Conservation (phyloP, 2,797 vertebrate species). For the Darevskia nairensis region DNA sequence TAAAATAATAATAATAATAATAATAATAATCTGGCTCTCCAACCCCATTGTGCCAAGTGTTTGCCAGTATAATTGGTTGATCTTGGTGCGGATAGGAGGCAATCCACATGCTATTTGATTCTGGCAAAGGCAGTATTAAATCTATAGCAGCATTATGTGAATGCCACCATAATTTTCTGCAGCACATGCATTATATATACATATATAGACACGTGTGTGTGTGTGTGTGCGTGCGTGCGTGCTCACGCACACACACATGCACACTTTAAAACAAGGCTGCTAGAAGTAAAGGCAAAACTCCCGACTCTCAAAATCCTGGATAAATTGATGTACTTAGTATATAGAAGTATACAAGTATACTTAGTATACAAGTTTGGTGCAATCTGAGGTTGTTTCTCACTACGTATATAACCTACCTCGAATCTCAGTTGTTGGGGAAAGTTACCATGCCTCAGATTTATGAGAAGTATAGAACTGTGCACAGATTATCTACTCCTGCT, state of each 20-base stretch:
- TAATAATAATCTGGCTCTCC: not conserved
- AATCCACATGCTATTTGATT: not conserved
- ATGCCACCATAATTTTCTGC: not conserved
- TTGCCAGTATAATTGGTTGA: not conserved
- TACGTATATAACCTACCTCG: conserved; percentile 83
- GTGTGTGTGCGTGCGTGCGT: no score
- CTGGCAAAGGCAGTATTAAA: conserved; percentile 18
- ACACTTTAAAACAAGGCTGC: conserved; percentile 37
- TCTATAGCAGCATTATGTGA: not conserved
- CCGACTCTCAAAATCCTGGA: conserved; percentile 3
- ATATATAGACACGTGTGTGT: not conserved
- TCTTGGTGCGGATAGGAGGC: not conserved
- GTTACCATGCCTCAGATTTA: conserved; percentile 76
- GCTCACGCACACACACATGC: no score
- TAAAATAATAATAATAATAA: not conserved
- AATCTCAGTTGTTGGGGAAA: conserved; percentile 71
- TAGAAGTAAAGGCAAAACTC: conserved; percentile 37
- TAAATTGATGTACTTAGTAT: conserved; percentile 45
- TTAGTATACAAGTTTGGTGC: conserved; percentile 64
- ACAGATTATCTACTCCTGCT: conserved; percentile 74
- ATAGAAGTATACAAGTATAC: not conserved
- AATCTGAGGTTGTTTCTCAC: conserved; percentile 73
- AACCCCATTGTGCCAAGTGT: not conserved
- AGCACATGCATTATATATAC: not conserved
- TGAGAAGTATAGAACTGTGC: conserved; percentile 79